These are phyloP conservation scores for Xiphophorus couchianus DNA, from an alignment of 2,113 vertebrate species.

Conservation along the genomic window DNA sequence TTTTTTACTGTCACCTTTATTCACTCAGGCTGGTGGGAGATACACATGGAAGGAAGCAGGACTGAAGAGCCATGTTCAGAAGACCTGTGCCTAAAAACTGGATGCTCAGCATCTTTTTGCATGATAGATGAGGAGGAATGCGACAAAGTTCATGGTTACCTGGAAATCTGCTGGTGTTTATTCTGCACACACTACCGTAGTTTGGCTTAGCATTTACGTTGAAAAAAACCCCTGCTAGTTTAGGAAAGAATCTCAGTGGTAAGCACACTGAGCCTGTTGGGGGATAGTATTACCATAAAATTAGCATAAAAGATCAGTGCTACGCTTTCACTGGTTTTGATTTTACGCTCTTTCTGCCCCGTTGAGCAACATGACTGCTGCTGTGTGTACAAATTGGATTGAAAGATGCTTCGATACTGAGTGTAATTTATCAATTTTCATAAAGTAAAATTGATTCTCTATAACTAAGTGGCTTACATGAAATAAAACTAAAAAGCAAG, in stretches of 20 bases:
- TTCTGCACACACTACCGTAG: background rate
- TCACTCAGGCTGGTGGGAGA: constrained; percentile 9
- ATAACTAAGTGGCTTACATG: background rate
- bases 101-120: constrained; percentile 40
- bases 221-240: constrained; percentile 9
- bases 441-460: background rate
- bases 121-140: constrained; percentile 38
- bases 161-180: constrained; percentile 13
- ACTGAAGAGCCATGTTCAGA: constrained; percentile 13
- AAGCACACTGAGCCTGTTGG: background rate
- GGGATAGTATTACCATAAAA: constrained; percentile 11
- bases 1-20: constrained; percentile 32
- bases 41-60: too few relatives aligned
- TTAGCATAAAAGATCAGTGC: constrained; percentile 5
- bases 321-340: background rate
- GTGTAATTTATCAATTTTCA: background rate
- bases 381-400: background rate
- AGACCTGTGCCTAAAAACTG: constrained; percentile 13
- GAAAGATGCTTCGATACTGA: background rate
- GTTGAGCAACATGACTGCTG: constrained; percentile 1
- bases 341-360: background rate
- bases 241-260: background rate
- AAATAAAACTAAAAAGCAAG: background rate
- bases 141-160: constrained; percentile 15
- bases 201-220: constrained; percentile 5